These are phyloP conservation scores for Nasonia giraulti DNA, from an alignment of 1,140 invertebrate genomes.

Conservation along the genomic window DNA sequence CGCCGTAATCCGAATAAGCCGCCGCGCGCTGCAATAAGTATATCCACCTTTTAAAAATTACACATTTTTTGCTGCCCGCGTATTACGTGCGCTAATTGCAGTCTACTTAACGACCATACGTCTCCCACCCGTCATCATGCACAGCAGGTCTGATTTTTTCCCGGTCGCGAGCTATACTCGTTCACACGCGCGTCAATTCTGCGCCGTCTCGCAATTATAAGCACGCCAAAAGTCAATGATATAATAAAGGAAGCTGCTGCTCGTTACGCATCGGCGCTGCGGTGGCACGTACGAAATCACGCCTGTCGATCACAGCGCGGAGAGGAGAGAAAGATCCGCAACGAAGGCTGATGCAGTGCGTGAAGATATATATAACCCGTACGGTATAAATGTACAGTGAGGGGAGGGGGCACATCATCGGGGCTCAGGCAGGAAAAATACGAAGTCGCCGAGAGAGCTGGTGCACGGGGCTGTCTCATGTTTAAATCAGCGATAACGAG, in stretches of 20 bases:
- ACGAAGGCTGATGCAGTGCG: not conserved
- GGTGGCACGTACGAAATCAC: conserved; percentile 12
- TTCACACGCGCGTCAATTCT: not conserved
- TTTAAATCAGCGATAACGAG: conserved; percentile 76
- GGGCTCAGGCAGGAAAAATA: conserved; percentile 24
- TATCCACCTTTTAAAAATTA: conserved; percentile 22
- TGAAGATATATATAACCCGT: not conserved
- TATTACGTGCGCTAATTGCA: conserved; percentile 43
- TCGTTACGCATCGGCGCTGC: not conserved
- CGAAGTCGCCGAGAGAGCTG: conserved; percentile 57
- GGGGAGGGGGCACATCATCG: not conserved
- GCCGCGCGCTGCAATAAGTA: too few species aligned
- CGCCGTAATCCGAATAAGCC: conserved; percentile 20
- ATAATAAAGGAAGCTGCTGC: not conserved
- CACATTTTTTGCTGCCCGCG: conserved; percentile 29
- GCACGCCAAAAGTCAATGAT: conserved; percentile 25
- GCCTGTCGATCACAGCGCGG: not conserved
- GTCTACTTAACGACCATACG: conserved; percentile 20
- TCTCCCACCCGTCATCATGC: not conserved
- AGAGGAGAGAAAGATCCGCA: not conserved
- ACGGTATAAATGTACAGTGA: not conserved
- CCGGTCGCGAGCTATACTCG: not conserved
- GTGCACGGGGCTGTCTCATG: conserved; percentile 70
- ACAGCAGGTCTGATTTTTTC: not conserved
- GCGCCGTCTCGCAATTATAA: conserved; percentile 20